These are phyloP conservation scores for Capromys pilorides DNA, from an alignment of 2,797 vertebrate species.

Conservation along the genomic window DNA sequence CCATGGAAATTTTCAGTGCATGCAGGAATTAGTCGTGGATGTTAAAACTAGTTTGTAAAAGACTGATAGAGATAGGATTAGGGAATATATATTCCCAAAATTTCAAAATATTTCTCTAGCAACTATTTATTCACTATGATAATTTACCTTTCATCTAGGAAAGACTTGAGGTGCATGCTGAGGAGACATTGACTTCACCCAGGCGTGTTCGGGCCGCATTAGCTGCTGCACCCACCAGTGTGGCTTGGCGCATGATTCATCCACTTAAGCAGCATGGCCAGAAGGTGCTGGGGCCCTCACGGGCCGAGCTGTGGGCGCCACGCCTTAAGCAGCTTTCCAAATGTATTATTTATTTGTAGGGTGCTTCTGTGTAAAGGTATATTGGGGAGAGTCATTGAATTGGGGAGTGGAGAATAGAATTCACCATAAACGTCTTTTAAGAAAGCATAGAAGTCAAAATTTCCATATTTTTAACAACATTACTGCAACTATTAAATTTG, in stretches of 20 bases:
- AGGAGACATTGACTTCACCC: not conserved
- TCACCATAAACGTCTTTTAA: not conserved
- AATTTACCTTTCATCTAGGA: not conserved
- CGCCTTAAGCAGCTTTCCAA: not conserved
- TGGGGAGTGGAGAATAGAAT: not conserved
- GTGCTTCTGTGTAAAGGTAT: not conserved
- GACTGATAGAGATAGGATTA: not conserved
- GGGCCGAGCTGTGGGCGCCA: not conserved
- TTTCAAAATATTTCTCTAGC: not conserved
- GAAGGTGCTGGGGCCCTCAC: not conserved
- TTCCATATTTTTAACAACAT: not conserved
- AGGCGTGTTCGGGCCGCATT: not conserved
- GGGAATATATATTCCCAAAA: not conserved
- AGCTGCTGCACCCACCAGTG: not conserved
- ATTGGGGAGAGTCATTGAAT: not conserved
- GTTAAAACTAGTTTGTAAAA: not conserved
- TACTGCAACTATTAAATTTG: not conserved
- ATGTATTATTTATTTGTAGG: not conserved
- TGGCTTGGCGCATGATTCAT: not conserved
- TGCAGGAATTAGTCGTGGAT: not conserved
- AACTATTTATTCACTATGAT: not conserved
- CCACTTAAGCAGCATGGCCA: not conserved
- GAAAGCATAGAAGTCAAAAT: not conserved
- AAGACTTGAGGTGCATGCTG: not conserved
- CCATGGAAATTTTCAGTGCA: not conserved